Conservation (phyloP, 2,888 invertebrate genomes). For the Gisinianus flammeolus region DNA sequence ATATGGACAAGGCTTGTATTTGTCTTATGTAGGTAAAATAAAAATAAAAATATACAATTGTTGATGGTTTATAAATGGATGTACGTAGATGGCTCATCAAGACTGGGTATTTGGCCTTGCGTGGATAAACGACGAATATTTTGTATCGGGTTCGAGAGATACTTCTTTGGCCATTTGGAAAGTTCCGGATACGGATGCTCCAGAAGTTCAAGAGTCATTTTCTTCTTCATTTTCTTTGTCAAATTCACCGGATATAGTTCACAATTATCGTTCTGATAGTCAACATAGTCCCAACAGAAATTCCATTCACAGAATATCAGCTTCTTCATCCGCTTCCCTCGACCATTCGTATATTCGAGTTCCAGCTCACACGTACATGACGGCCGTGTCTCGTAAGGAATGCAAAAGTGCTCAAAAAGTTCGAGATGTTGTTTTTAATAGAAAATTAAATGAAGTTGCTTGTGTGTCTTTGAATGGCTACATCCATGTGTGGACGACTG, state of each 20-base stretch:
- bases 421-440: constrained; percentile 86
- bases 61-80: background rate
- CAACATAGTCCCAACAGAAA: background rate
- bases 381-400: constrained; percentile 75
- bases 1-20: no score
- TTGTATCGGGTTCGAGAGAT: constrained; percentile 92
- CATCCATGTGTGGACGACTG: constrained; percentile 87
- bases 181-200: constrained; percentile 65
- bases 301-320: constrained; percentile 35
- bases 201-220: background rate
- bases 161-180: constrained; percentile 90
- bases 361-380: constrained; percentile 64
- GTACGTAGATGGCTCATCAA: constrained; percentile 73
- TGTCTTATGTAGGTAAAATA: background rate
- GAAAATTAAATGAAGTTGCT: constrained; percentile 83
- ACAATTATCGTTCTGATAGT: background rate
- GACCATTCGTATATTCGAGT: constrained; percentile 47
- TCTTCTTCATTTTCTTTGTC: background rate
- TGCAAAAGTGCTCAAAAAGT: constrained; percentile 79
- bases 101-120: constrained; percentile 93
- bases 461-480: constrained; percentile 90
- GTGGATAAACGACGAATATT: constrained; percentile 94
- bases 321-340: background rate
- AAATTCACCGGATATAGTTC: background rate
- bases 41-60: background rate